Evolutionary conservation across 2,888 invertebrate species (phyloP).

Genomic region (Tipula confusa): DNA sequence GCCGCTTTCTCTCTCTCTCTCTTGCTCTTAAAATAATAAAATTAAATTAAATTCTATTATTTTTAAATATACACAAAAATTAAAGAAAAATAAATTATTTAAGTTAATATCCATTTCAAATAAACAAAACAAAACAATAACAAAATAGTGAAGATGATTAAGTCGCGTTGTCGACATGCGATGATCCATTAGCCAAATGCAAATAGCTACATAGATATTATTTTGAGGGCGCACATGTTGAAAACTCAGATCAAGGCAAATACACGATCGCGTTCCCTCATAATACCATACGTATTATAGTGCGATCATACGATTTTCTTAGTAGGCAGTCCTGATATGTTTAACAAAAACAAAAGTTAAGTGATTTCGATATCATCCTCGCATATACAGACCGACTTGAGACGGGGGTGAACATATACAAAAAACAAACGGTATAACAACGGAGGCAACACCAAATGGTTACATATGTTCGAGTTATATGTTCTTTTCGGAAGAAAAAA

Average conservation of each 20-base stretch:
- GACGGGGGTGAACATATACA: not conserved
- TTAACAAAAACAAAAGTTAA: not conserved
- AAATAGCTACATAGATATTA: too few species aligned
- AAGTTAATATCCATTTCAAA: conserved; percentile 16
- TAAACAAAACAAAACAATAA: not conserved
- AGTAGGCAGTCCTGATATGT: too few species aligned
- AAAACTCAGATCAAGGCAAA: not conserved
- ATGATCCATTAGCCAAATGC: too few species aligned
- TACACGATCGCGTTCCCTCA: not conserved
- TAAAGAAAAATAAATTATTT: not conserved
- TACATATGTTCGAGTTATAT: not conserved
- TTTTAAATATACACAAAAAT: not conserved
- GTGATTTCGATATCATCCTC: not conserved
- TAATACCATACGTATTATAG: not conserved
- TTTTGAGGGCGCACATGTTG: not conserved
- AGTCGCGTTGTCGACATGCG: not conserved
- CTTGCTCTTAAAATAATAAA: not conserved
- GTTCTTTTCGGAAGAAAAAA: not conserved
- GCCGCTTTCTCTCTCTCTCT: not conserved
- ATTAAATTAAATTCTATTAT: not conserved
- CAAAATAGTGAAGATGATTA: not conserved
- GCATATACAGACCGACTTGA: not conserved
- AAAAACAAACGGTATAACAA: not conserved
- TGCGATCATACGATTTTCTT: not conserved
- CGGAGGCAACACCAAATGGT: not conserved